A percentile compares a stretch with the other conserved stretches of the same genome.
These are phyloP conservation scores for Pachliopta kotzebuea DNA, from an alignment of 2,888 invertebrate species.

Conservation along the genomic window DNA sequence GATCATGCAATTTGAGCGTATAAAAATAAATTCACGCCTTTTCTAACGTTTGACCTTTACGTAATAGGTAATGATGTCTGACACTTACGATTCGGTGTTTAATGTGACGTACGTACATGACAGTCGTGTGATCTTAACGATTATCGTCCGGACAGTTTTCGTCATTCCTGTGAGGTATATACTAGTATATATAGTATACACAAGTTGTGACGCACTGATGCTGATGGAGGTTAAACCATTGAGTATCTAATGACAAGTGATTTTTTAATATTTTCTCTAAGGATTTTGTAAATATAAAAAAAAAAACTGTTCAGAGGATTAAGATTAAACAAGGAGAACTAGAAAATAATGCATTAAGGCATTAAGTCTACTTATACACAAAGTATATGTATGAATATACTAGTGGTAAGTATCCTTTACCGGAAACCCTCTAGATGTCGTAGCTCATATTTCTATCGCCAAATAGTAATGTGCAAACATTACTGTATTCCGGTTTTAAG, in stretches of 20 bases:
- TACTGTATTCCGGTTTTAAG: too few species aligned
- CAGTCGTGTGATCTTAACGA: constrained; percentile 16
- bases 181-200: not conserved
- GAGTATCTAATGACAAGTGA: not conserved
- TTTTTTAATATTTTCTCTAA: too few species aligned
- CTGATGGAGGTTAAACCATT: not conserved
- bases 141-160: constrained; percentile 21
- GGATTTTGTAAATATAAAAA: too few species aligned
- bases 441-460: too few species aligned
- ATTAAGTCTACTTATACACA: too few species aligned
- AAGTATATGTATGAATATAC: too few species aligned
- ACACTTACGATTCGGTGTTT: constrained; percentile 21
- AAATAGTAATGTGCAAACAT: too few species aligned
- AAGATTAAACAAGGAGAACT: too few species aligned
- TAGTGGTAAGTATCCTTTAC: too few species aligned
- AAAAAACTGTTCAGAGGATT: too few species aligned
- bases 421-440: too few species aligned
- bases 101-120: constrained; percentile 24
- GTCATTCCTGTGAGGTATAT: constrained; percentile 7
- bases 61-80: constrained; percentile 25
- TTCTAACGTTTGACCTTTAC: constrained; percentile 20
- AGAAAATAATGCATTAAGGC: too few species aligned
- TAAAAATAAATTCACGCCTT: constrained; percentile 29
- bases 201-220: not conserved
- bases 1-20: constrained; percentile 22